These are phyloP conservation scores for Thymallus thymallus DNA, from an alignment of 2,113 vertebrate species.

Conservation along the genomic window DNA sequence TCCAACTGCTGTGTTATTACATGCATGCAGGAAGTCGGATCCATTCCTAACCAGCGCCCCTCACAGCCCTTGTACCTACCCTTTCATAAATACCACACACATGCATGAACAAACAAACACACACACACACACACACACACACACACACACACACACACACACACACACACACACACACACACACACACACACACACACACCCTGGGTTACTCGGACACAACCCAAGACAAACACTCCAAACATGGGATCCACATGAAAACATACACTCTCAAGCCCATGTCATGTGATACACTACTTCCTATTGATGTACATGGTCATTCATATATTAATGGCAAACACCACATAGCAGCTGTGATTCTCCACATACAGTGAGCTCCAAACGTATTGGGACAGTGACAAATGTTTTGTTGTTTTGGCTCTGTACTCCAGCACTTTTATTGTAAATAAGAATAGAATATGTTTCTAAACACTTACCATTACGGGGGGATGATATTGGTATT, in stretches of 20 bases:
- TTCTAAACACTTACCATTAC: no score
- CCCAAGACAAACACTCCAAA: slow-evolving; percentile 9
- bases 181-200: slow-evolving; percentile 21
- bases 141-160: slow-evolving; percentile 28
- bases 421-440: no score
- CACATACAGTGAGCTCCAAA: background rate
- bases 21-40: slow-evolving; percentile 37
- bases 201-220: slow-evolving; percentile 10
- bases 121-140: slow-evolving; percentile 16
- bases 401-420: no score
- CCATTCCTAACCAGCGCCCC: slow-evolving; percentile 15
- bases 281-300: background rate
- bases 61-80: slow-evolving; percentile 17
- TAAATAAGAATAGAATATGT: no score
- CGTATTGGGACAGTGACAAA: no score
- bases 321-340: slow-evolving; percentile 39
- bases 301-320: background rate
- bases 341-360: slow-evolving; percentile 13
- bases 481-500: no score
- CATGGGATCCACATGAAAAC: slow-evolving; percentile 23
- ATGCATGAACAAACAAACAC: background rate
- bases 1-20: slow-evolving; percentile 43
- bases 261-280: background rate
- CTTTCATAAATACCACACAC: background rate
- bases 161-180: background rate